Evolutionary conservation across 2,113 vertebrate genomes (phyloP).

Genomic region (Murina feae): DNA sequence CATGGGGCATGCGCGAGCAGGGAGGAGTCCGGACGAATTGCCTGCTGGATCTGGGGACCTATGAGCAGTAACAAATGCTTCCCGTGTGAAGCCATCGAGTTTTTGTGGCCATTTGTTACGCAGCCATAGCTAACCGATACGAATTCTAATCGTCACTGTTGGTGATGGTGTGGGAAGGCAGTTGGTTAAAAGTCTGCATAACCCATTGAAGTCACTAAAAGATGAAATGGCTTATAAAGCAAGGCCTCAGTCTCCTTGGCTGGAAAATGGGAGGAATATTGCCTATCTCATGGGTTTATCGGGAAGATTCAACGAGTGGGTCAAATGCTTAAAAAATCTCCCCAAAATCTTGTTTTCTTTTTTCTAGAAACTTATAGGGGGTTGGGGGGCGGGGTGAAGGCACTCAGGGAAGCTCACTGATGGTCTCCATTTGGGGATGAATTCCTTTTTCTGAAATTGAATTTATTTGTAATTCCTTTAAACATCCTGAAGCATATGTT

Average conservation of each 20-base stretch:
- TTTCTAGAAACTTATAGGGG: neutral
- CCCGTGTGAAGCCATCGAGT: too few species aligned
- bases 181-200: neutral
- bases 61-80: rapidly evolving
- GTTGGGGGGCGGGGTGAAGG: too few species aligned
- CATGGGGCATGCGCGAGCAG: rapidly evolving
- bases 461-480: neutral
- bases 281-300: neutral
- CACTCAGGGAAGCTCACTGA: neutral
- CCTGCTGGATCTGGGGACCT: rapidly evolving
- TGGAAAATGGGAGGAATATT: neutral
- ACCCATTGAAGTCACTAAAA: neutral
- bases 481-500: neutral
- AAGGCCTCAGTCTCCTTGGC: neutral
- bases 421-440: neutral
- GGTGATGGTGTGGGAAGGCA: neutral
- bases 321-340: neutral
- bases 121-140: neutral
- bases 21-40: neutral
- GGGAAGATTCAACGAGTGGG: neutral
- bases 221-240: neutral
- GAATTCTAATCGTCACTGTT: rapidly evolving
- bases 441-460: neutral
- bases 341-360: neutral
- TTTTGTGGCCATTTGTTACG: neutral